Evolutionary conservation across 1,140 invertebrate genomes (phyloP).

Genomic region (Aporrectodea caliginosa): DNA sequence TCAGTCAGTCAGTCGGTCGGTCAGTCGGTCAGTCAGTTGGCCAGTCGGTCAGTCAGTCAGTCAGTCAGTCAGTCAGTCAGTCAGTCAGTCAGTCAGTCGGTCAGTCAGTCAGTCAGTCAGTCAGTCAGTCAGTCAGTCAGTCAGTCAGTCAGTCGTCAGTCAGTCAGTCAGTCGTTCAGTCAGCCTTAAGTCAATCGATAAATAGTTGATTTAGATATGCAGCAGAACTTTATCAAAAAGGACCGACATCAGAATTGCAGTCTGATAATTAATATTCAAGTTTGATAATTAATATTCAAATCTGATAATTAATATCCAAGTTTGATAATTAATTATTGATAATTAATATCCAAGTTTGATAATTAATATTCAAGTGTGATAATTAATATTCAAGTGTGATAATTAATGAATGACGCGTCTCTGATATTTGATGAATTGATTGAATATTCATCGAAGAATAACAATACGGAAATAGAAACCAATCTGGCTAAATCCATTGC

Average conservation of each 20-base stretch:
- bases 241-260: background rate
- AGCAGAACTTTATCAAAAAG: background rate
- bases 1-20: too few species aligned
- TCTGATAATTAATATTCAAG: background rate
- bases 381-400: background rate
- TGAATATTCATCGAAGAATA: too few species aligned
- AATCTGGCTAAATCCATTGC: too few species aligned
- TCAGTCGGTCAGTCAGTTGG: too few species aligned
- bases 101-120: background rate
- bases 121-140: background rate
- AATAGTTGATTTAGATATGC: background rate
- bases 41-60: too few species aligned
- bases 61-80: conserved; percentile 8
- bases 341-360: background rate
- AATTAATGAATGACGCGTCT: background rate
- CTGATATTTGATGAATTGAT: too few species aligned
- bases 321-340: background rate
- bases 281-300: background rate
- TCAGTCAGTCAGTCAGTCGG: background rate
- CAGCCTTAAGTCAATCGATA: background rate
- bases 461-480: too few species aligned
- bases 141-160: too few species aligned
- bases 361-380: conserved; percentile 1
- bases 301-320: background rate
- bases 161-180: background rate